These are phyloP conservation scores for Stigmatopora nigra DNA, from an alignment of 2,113 vertebrate genomes.

Conservation along the genomic window DNA sequence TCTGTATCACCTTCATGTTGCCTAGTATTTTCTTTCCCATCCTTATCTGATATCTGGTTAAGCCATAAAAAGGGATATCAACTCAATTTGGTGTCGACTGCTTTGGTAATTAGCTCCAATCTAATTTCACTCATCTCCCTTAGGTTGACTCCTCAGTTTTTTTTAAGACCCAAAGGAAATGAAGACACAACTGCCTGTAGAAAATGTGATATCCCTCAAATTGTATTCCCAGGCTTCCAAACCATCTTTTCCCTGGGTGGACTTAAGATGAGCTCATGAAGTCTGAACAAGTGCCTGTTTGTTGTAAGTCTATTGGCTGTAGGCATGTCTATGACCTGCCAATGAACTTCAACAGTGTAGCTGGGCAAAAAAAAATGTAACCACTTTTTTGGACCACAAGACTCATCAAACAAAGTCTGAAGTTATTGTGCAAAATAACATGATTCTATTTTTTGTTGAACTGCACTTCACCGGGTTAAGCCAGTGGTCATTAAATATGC, in stretches of 20 bases:
- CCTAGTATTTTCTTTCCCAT: slow-evolving; percentile 19
- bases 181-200: slow-evolving; percentile 30
- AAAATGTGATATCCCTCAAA: slow-evolving; percentile 47
- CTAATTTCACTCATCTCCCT: slow-evolving; percentile 42
- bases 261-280: slow-evolving; percentile 21
- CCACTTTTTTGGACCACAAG: neutral
- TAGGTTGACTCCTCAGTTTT: slow-evolving; percentile 15
- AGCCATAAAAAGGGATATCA: slow-evolving; percentile 57
- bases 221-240: slow-evolving; percentile 33
- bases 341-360: slow-evolving; percentile 28
- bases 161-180: slow-evolving; percentile 51
- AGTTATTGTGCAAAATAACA: slow-evolving; percentile 9
- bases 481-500: neutral
- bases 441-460: slow-evolving; percentile 8
- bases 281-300: slow-evolving; percentile 12
- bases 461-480: neutral
- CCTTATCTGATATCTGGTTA: slow-evolving; percentile 53
- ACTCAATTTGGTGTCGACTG: slow-evolving; percentile 60
- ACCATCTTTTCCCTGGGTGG: slow-evolving; percentile 10
- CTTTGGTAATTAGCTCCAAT: slow-evolving; percentile 58
- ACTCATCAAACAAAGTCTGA: slow-evolving; percentile 10
- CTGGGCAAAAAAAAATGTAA: neutral
- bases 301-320: slow-evolving; percentile 25
- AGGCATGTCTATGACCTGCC: slow-evolving; percentile 33
- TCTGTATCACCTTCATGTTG: slow-evolving; percentile 47